Conservation (phyloP, 1,140 invertebrate species). For the Penaeus indicus region DNA sequence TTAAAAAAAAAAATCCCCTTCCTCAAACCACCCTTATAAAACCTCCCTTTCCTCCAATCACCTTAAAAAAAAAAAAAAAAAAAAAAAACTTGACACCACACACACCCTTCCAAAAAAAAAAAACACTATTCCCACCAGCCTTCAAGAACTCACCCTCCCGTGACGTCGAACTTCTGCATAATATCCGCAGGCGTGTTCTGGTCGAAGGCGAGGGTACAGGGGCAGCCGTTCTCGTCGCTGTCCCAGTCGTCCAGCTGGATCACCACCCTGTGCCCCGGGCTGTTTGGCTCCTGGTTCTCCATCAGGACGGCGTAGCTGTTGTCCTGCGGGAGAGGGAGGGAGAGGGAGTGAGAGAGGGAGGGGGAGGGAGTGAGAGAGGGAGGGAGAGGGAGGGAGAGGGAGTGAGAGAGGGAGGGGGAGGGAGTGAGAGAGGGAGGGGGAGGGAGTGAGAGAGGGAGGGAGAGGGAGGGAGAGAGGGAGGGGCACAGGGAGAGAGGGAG, state of each 20-base stretch:
- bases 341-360: too few relatives aligned
- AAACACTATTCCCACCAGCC: not conserved
- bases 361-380: too few relatives aligned
- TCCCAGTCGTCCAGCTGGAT: conserved; percentile 61
- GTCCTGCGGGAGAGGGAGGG: conserved; percentile 34
- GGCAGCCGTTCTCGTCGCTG: conserved; percentile 82
- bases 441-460: too few relatives aligned
- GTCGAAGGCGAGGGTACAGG: conserved; percentile 83
- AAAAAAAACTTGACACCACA: not conserved
- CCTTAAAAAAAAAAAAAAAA: not conserved
- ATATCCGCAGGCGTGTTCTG: conserved; percentile 78
- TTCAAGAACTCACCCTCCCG: not conserved
- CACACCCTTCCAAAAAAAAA: not conserved
- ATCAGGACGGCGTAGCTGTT: conserved; percentile 56
- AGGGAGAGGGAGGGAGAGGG: too few relatives aligned
- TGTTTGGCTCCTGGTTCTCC: conserved; percentile 51
- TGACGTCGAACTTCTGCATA: conserved; percentile 79
- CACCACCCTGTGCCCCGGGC: conserved; percentile 1
- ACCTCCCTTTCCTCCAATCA: too few relatives aligned
- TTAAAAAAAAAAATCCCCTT: too few relatives aligned
- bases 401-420: too few relatives aligned
- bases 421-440: too few relatives aligned
- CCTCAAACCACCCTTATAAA: too few relatives aligned
- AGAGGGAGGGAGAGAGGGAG: too few relatives aligned
- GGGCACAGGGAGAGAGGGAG: too few relatives aligned